Conservation (phyloP, 1,140 invertebrate species). For the Elymnias hypermnestra region DNA sequence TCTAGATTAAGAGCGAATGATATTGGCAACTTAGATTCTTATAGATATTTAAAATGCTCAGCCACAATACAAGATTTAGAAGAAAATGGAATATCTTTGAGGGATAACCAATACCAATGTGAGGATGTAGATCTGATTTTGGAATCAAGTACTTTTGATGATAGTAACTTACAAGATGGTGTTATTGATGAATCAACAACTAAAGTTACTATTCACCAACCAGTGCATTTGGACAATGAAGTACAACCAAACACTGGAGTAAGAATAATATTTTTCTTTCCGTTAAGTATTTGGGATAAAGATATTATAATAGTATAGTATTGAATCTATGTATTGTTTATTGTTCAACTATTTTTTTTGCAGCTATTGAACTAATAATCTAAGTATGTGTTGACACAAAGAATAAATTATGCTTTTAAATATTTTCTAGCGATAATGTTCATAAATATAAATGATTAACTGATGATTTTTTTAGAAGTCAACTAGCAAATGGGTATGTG, state of each 20-base stretch:
- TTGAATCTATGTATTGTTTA: too few relatives aligned
- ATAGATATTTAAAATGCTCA: constrained; percentile 36
- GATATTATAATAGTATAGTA: too few relatives aligned
- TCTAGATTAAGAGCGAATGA: constrained; percentile 32
- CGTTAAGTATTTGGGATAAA: too few relatives aligned
- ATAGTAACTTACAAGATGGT: constrained; percentile 15
- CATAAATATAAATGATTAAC: too few relatives aligned
- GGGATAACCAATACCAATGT: constrained; percentile 40
- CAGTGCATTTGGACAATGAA: constrained; percentile 59
- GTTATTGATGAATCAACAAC: constrained; percentile 12
- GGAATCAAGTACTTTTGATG: constrained; percentile 10
- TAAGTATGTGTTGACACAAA: too few relatives aligned
- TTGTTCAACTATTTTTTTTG: too few relatives aligned
- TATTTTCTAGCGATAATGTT: too few relatives aligned
- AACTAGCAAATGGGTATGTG: too few relatives aligned
- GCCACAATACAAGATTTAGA: constrained; percentile 32
- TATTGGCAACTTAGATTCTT: constrained; percentile 27
- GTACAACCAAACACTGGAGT: constrained; percentile 45
- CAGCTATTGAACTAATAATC: too few relatives aligned
- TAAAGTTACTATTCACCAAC: constrained; percentile 24
- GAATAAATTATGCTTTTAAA: too few relatives aligned
- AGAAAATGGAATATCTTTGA: constrained; percentile 30
- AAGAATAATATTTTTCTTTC: too few relatives aligned
- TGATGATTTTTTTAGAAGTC: too few relatives aligned
- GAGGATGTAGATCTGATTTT: constrained; percentile 16